Evolutionary conservation across 2,797 vertebrate species (phyloP), one percentile per base, ranked within the genome.

Genomic region (Myoxocephalus aenaeus): DNA sequence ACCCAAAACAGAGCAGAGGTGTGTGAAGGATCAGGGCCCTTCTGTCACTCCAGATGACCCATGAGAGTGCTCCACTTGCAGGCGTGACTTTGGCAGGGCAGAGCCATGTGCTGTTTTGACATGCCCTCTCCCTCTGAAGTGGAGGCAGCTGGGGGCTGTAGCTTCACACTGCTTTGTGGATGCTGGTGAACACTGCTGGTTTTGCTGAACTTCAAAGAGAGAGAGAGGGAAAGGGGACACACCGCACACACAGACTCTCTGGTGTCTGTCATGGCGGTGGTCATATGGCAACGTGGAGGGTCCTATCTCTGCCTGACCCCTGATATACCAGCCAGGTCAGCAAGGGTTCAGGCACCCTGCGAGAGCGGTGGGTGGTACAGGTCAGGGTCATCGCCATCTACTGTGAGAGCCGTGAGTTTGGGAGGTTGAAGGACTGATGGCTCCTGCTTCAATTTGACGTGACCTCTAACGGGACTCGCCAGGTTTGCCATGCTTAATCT

Each of bases 101-200:
- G 63, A 77, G 77, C 80, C 70, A 71, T 86, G 86, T 70, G 83
- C 87, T 90, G 87, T 83, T 89, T 87, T 87, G 84, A 91, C 84
- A 86, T 72, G 81, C 56, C 75, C 73, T 42, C 68, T 79, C 32
- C 44, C 73, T 83, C 75, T 77, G 74, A 91, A 87, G 85, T 77
- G 73, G 74, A 86, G 83, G 83, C 87, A 92, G 88, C 91, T 92
- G 90, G 70, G n/a, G 65, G 81, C 77, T 82, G 85, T 91, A 90
- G 77, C 80, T 76, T 90, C 84, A 79, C 87, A 68, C 85, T 22
- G 36, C 73, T 82, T 76, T 77, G 77, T 73, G 76, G 79, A 75
- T 73, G 42, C 57, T 48, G 68, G 59, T 54, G 62, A 82, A 68
- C 18, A 17, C 56, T 70, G 61, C 25, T 63, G 67, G 63, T 58